Evolutionary conservation across 2,888 invertebrate species (phyloP).

Genomic region (Melieria omissa): DNA sequence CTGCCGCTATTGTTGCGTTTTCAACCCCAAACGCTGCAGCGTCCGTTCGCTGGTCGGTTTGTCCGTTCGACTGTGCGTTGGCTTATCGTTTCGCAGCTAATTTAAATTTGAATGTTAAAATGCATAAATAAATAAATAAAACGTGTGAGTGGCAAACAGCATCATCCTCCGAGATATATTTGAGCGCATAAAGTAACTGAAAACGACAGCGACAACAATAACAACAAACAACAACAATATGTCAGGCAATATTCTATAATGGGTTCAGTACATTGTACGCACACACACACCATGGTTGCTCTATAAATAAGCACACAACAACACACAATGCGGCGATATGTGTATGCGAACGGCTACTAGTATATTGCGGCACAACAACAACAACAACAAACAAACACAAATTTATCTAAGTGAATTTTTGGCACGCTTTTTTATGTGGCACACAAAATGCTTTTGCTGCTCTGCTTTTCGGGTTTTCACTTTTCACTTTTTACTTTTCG

Average conservation of each 20-base stretch:
- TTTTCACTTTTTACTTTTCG: too few relatives aligned
- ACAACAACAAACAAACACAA: too few relatives aligned
- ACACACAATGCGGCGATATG: not conserved
- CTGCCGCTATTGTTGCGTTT: not conserved
- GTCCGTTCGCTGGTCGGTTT: slow-evolving; percentile 1
- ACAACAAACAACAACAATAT: not conserved
- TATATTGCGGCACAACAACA: too few relatives aligned
- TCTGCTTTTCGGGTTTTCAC: too few relatives aligned
- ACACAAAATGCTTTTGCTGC: too few relatives aligned
- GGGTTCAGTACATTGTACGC: not conserved
- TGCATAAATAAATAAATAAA: slow-evolving; percentile 26
- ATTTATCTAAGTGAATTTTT: too few relatives aligned
- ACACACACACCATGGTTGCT: not conserved
- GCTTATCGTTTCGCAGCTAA: slow-evolving; percentile 29
- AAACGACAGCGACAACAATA: not conserved
- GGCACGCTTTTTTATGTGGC: too few relatives aligned
- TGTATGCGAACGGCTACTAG: too few relatives aligned
- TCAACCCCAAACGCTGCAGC: slow-evolving; percentile 5
- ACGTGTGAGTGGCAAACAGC: too few relatives aligned
- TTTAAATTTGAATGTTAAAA: slow-evolving; percentile 38
- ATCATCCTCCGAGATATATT: not conserved
- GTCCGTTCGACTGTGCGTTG: slow-evolving; percentile 5
- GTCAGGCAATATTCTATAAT: not conserved
- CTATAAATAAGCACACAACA: not conserved
- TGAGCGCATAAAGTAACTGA: not conserved